Percentiles rank a stretch among this genome's conserved stretches.
phyloP scores from a whole-genome alignment of 30 jellyfish, hydroid and myxozoan species.

The Rhopilema esculentum region DNA sequence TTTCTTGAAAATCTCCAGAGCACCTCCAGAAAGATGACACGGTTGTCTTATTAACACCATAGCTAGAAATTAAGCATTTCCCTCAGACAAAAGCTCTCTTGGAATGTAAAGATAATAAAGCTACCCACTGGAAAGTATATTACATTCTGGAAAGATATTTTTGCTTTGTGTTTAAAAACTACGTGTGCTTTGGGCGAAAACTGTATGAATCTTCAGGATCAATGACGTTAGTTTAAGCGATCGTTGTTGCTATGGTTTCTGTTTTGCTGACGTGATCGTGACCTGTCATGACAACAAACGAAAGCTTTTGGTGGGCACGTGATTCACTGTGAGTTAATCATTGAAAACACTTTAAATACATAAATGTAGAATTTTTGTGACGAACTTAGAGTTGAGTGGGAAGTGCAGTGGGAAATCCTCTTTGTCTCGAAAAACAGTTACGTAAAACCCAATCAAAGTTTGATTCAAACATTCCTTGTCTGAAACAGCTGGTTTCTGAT shows the following conservation, averaged over 20 bases:
- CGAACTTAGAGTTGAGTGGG: no score
- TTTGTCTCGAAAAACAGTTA: no score
- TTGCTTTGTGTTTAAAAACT: background rate
- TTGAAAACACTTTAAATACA: no score
- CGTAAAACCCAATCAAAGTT: no score
- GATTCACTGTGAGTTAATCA: no score
- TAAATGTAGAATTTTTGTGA: no score
- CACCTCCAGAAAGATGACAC: background rate
- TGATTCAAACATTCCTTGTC: no score
- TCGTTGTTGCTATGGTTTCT: constrained; percentile 25
- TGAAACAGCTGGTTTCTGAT: no score
- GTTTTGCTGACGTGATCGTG: constrained; percentile 33
- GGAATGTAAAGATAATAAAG: background rate
- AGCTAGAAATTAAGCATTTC: background rate
- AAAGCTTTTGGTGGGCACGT: no score
- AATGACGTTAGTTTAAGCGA: background rate
- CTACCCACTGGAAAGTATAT: background rate
- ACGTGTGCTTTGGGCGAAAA: background rate
- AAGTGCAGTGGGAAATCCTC: no score
- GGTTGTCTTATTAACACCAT: background rate
- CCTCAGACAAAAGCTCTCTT: background rate
- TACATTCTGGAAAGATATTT: background rate
- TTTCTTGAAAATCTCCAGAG: no score
- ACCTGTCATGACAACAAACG: background rate
- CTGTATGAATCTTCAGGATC: background rate